Evolutionary conservation across 1,140 invertebrate species (phyloP).

Genomic region (Tyrophagus putrescentiae): DNA sequence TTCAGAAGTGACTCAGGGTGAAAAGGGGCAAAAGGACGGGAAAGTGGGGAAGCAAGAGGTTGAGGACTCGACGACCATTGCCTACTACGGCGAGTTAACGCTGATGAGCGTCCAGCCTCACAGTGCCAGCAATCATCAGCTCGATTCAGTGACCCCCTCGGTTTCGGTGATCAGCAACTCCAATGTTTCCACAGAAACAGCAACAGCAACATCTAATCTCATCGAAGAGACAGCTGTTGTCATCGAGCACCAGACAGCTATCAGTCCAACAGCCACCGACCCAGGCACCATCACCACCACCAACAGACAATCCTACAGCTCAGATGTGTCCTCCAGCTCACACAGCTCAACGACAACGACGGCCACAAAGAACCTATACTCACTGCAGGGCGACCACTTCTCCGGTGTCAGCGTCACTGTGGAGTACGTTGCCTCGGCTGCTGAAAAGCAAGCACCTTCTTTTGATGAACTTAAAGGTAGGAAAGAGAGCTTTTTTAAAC

Average conservation of each 20-base stretch:
- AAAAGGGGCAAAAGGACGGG: not conserved
- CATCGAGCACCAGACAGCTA: not conserved
- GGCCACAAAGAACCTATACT: too few relatives aligned
- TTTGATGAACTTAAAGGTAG: too few relatives aligned
- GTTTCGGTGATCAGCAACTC: not conserved
- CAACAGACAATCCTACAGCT: not conserved
- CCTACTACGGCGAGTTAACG: conserved; percentile 19
- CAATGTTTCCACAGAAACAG: not conserved
- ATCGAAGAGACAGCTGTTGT: too few relatives aligned
- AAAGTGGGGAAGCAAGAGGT: not conserved
- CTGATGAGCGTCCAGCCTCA: conserved; percentile 18
- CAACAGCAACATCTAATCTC: conserved; percentile 2
- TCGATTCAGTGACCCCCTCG: too few relatives aligned
- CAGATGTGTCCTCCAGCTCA: not conserved
- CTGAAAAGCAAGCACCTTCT: too few relatives aligned
- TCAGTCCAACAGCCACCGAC: not conserved
- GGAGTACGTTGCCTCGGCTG: not conserved
- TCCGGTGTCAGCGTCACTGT: not conserved
- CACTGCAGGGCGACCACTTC: not conserved
- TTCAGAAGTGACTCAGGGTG: not conserved
- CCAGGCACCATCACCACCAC: not conserved
- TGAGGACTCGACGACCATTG: not conserved
- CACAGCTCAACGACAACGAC: too few relatives aligned
- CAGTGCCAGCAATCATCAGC: not conserved
- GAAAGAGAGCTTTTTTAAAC: too few relatives aligned